Base-by-base conservation (phyloP, 2,797 vertebrate genomes). In the Dendrocincla tyrannina region DNA sequence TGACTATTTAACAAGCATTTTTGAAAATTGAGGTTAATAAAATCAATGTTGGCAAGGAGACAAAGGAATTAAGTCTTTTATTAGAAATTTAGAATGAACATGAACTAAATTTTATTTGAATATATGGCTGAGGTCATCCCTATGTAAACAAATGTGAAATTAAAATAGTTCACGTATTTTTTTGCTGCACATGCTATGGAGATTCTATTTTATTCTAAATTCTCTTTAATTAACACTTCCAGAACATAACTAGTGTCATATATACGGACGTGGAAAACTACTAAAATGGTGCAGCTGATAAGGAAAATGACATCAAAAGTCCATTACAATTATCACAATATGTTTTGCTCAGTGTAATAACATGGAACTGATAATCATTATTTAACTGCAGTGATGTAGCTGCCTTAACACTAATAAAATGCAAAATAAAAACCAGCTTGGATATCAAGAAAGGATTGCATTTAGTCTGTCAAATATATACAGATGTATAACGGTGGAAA, bases 11-110 rank as follows among this genome's bases (percentile, higher is more conserved):
- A 82, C 32, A 81, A 86, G 16, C 18, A 59, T 64, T 69, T 95
- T 92, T 88, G 55, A 84, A 97, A 91, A 89, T 3, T 79, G 59
- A 70, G 35, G 27, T 83, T 95, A 83, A 85, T 89, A 92, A 95
- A 91, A 85, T 68, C 55, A 66, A 62, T 50, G 77, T 59, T 83
- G 81, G 83, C 39, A 89, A 82, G 63, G 30, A 62, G 28, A 66
- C 41, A 88, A 85, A 93, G 5, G 14, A 94, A 92, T 93, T 80
- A 85, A 85, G 46, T 60, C 22, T 90, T 96, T 88, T 79, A 85
- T 93, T 94, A 92, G 59, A 95, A 88, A 83, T 83, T 70, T 77
- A 39, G 83, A 93, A 91, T 66, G 0, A 93, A 66, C 22, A 52
- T 30, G 11, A 87, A 37, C 13, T 49, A 55, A 58, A 81, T 88